Evolutionary conservation across 2,888 invertebrate species (phyloP), one percentile per base, ranked within the genome.

Genomic region (Azorinus chamasolen): DNA sequence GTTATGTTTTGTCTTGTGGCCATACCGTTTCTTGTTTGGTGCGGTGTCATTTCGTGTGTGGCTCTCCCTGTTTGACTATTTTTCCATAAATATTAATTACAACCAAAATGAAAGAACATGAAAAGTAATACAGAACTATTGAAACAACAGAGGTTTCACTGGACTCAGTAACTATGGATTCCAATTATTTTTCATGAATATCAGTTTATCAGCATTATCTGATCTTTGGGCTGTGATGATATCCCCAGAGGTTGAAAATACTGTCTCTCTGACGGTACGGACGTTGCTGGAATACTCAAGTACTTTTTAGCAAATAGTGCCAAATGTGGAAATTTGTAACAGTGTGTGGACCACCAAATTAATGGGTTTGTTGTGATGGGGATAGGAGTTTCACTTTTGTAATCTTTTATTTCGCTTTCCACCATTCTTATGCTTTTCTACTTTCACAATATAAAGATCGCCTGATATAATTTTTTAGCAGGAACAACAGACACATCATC

Each of bases 171-270:
- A n/a, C n/a, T n/a, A n/a, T n/a, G n/a, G n/a, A n/a, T 43, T 25
- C 68, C 58, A 59, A 43, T 77, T 79, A 27, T 74, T 70, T 43
- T 63, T 66, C 41, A 79, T 51, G 41, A 79, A 79, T 16, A 74
- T 70, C 0, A 79, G 62, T 20, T 37, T 53, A 20, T 79, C 71
- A 12, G 70, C 79, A 55, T 55, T 54, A n/a, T 65, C 32, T 18
- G 53, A n/a, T 4, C 50, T 59, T 41, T 79, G 74, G 0, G 66
- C 70, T 22, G 73, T 66, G 0, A 79, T 62, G n/a, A 79, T 54
- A 41, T 70, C 73, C 0, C 70, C 73, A 18, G 79, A 65, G 27
- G 73, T 70, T 2, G 59, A 64, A 41, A 73, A 77, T 0, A 78
- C 63, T 16, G n/a, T n/a, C 32, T 32, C 32, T 32, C 32, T 12